Evolutionary conservation across 53 echinoderm and acorn worm species (phyloP).

Genomic region (Temnopleurus reevesii): DNA sequence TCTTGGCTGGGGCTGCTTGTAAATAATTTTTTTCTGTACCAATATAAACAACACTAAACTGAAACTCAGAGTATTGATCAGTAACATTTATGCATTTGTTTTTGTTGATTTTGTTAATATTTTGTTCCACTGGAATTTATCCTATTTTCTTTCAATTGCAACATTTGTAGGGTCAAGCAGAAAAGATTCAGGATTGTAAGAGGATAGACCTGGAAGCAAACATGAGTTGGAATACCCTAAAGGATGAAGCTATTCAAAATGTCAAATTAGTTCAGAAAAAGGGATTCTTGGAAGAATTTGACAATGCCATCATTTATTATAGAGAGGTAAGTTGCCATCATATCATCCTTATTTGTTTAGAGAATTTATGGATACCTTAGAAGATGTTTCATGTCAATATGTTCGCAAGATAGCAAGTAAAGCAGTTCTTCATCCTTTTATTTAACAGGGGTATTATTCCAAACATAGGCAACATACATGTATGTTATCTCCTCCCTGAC

Average conservation of each 20-base stretch:
- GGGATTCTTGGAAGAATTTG: constrained; percentile 29
- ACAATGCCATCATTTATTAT: neutral
- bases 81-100: no score
- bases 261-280: constrained; percentile 12
- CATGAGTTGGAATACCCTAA: constrained; percentile 38
- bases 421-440: no score
- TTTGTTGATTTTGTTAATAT: no score
- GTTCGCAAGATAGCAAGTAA: no score
- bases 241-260: constrained; percentile 15
- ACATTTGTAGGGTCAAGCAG: constrained; percentile 20
- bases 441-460: no score
- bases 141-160: neutral
- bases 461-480: no score
- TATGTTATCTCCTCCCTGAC: no score
- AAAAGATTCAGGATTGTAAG: constrained; percentile 19
- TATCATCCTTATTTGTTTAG: neutral
- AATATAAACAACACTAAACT: no score
- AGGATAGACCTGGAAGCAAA: constrained; percentile 20
- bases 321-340: constrained; percentile 2
- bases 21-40: no score
- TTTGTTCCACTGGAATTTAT: neutral
- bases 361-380: neutral
- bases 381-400: no score
- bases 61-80: no score
- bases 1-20: no score